These are phyloP conservation scores for rabbit (Oryctolagus cuniculus) DNA, from an alignment of 2,113 vertebrate species.

Conservation along the genomic window DNA sequence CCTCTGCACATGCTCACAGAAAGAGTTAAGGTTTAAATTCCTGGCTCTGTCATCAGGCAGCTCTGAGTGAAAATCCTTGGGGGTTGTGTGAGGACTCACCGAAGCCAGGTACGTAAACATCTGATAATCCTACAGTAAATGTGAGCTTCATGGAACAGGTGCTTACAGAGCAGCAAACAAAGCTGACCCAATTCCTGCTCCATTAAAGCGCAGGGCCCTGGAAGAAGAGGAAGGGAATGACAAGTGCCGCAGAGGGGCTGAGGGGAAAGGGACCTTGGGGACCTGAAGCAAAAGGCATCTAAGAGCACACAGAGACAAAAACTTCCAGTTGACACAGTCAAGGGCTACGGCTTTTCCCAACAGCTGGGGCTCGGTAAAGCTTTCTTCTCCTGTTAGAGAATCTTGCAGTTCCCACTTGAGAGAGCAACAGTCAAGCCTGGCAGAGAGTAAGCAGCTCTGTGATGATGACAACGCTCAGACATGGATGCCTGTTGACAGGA, in stretches of 20 bases:
- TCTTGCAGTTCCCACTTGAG: slow-evolving; percentile 34
- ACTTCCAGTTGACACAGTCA: slow-evolving; percentile 5
- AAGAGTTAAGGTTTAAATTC: neutral
- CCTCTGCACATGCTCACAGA: neutral
- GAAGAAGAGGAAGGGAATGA: neutral
- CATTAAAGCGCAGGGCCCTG: neutral
- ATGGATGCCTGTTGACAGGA: slow-evolving; percentile 59
- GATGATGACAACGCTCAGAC: slow-evolving; percentile 28
- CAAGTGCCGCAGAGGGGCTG: neutral
- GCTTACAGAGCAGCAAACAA: neutral
- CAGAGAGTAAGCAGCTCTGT: neutral
- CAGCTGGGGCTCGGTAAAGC: slow-evolving; percentile 3
- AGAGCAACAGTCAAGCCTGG: slow-evolving; percentile 31
- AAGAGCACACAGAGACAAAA: neutral
- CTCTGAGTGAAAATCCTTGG: neutral
- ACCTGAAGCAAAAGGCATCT: neutral
- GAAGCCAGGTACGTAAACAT: neutral
- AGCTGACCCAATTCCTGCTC: neutral
- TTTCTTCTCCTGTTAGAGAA: slow-evolving; percentile 5
- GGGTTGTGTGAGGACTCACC: neutral
- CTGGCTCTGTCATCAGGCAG: neutral
- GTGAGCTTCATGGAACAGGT: slow-evolving; percentile 7
- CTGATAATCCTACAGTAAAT: neutral
- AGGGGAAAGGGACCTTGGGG: neutral
- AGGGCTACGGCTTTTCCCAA: slow-evolving; percentile 33